phyloP scores from a whole-genome alignment of 2,113 vertebrate genomes.

The Glareola pratincola region DNA sequence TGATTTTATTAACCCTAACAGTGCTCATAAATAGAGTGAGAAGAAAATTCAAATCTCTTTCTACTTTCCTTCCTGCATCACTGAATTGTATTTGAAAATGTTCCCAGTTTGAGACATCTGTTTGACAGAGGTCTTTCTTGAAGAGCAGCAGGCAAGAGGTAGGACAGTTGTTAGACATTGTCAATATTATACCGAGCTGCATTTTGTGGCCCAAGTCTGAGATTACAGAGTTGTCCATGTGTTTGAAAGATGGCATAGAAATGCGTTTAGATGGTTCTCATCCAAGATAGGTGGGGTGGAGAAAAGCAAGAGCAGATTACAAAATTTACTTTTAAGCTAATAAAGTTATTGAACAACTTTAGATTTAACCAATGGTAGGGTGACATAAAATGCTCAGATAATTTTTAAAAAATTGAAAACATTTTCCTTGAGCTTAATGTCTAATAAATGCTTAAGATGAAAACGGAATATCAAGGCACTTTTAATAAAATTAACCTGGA shows the following conservation, averaged over 20 bases:
- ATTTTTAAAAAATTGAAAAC: neutral
- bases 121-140: neutral
- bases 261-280: neutral
- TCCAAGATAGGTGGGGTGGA: neutral
- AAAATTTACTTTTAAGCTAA: neutral
- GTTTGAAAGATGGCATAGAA: neutral
- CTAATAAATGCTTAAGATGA: neutral
- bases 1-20: neutral
- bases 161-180: neutral
- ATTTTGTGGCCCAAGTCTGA: neutral
- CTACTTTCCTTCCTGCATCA: neutral
- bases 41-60: neutral
- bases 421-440: neutral
- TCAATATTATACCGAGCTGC: neutral
- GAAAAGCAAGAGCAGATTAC: neutral
- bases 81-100: neutral
- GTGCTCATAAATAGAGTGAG: neutral
- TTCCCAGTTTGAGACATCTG: neutral
- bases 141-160: neutral
- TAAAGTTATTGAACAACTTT: neutral
- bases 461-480: neutral
- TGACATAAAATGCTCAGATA: neutral
- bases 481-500: neutral
- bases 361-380: neutral
- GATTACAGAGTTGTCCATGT: neutral